Percentiles rank a stretch among this genome's conserved stretches.
phyloP scores from a whole-genome alignment of 2,888 invertebrate species.

The Caenorhabditis sinica region DNA sequence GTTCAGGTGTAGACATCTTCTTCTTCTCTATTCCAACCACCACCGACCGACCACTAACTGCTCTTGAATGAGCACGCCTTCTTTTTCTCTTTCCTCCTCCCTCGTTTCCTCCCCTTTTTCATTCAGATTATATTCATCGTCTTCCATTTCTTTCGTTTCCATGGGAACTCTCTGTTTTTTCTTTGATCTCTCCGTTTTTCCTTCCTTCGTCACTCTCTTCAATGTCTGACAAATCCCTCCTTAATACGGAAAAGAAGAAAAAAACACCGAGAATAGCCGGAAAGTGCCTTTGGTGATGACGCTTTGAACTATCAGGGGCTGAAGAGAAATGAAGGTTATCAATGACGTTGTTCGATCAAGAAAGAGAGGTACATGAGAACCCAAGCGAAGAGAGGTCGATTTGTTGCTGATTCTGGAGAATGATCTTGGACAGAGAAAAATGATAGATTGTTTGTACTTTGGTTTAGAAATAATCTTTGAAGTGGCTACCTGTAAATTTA shows the following conservation, averaged over 20 bases:
- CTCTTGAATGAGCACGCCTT: conserved; percentile 35
- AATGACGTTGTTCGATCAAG: conserved; percentile 55
- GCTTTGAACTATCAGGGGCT: conserved; percentile 27
- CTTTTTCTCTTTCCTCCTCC: conserved; percentile 13
- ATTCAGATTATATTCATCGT: conserved; percentile 38
- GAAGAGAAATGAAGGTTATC: conserved; percentile 4
- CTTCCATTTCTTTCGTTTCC: conserved; percentile 37
- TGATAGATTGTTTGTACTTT: conserved; percentile 41
- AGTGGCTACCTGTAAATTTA: too few species aligned
- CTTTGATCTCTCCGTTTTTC: conserved; percentile 24
- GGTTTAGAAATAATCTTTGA: conserved; percentile 2
- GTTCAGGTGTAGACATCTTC: conserved; percentile 37
- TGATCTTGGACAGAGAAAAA: background rate
- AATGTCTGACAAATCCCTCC: conserved; percentile 20
- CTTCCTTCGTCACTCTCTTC: conserved; percentile 5
- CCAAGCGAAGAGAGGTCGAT: conserved; percentile 25
- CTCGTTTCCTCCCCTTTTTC: background rate
- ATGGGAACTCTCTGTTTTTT: conserved; percentile 30
- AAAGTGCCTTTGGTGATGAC: conserved; percentile 40
- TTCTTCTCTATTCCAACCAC: background rate
- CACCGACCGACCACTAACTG: conserved; percentile 1
- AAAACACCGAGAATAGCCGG: conserved; percentile 5
- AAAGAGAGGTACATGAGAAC: conserved; percentile 39
- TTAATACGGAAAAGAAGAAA: conserved; percentile 2
- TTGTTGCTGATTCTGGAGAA: conserved; percentile 28